Conservation (phyloP, 2,797 vertebrate genomes). For the Ambastaia sidthimunki region DNA sequence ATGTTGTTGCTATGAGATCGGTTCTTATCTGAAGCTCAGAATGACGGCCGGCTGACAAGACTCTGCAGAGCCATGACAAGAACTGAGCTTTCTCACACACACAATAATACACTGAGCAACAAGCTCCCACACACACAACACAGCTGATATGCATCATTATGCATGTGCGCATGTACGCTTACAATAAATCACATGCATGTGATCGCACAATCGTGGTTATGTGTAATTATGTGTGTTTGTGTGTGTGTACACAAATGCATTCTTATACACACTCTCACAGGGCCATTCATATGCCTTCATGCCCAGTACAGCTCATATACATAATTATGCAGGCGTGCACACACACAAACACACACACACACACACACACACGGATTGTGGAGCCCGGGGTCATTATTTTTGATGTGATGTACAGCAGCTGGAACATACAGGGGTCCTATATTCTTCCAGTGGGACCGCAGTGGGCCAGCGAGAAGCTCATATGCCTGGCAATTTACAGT, state of each 20-base stretch:
- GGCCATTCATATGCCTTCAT: background rate
- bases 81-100: conserved; percentile 1
- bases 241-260: background rate
- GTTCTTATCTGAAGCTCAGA: conserved; percentile 44
- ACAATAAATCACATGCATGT: conserved; percentile 5
- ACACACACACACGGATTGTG: conserved; percentile 14
- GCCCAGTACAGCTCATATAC: conserved; percentile 21
- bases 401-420: conserved; percentile 49
- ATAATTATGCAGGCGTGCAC: conserved; percentile 37
- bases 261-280: conserved; percentile 7
- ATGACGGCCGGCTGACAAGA: conserved; percentile 49
- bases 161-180: background rate
- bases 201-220: conserved; percentile 5
- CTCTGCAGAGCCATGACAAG: conserved; percentile 29
- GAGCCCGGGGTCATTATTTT: conserved; percentile 42
- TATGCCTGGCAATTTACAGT: background rate
- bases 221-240: background rate
- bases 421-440: conserved; percentile 40
- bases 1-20: conserved; percentile 45
- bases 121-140: conserved; percentile 15
- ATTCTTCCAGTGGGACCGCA: conserved; percentile 32
- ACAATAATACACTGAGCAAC: conserved; percentile 15
- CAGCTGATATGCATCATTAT: conserved; percentile 24
- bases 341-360: background rate
- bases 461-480: background rate